phyloP scores from a whole-genome alignment of 2,113 vertebrate species.

The Cebus imitator region DNA sequence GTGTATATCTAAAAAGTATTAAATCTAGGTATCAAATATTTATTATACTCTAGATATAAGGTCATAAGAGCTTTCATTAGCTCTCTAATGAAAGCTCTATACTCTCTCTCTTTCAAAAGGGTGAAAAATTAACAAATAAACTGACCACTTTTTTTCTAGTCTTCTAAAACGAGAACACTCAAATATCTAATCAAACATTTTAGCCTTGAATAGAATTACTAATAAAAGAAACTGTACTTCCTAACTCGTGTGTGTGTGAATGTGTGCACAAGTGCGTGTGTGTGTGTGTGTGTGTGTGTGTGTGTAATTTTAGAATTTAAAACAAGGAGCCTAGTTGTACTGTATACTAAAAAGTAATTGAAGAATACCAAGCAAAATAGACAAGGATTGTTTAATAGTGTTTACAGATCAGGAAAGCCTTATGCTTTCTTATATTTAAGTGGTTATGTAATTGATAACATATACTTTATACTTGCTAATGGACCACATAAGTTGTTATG shows the following conservation, averaged over 20 bases:
- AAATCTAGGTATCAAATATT: not conserved
- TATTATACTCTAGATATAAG: not conserved
- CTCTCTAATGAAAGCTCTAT: no score
- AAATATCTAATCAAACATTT: not conserved
- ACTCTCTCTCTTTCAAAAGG: not conserved
- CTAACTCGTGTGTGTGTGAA: not conserved
- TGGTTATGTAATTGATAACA: not conserved
- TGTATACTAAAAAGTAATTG: not conserved
- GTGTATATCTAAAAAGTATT: not conserved
- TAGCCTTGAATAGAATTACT: not conserved
- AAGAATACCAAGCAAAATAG: not conserved
- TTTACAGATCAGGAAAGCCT: not conserved
- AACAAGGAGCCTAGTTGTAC: not conserved
- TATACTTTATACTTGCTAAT: not conserved
- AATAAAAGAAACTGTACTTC: not conserved
- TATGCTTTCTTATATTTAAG: not conserved
- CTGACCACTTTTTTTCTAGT: not conserved
- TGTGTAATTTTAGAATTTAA: not conserved
- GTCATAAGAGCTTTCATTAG: not conserved
- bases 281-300: not conserved
- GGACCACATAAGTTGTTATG: not conserved
- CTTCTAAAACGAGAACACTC: not conserved
- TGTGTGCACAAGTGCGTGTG: not conserved
- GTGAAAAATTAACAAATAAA: not conserved
- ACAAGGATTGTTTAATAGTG: conserved; percentile 7